Base-by-base conservation (phyloP, 2,888 invertebrate species). In the Drosophila parthenogenetica region DNA sequence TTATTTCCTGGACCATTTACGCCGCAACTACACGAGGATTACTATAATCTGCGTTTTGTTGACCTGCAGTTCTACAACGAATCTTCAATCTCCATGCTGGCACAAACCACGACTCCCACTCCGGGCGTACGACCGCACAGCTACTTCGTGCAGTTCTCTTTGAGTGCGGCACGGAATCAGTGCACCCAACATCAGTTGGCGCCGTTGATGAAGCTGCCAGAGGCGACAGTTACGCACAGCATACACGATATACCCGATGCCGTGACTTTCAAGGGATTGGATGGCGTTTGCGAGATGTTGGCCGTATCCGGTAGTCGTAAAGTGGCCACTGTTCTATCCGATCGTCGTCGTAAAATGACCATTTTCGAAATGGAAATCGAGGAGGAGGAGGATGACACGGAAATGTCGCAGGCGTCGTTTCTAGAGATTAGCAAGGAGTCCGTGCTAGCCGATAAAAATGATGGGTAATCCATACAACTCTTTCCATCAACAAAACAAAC, bases 341-440 rank as follows among this genome's bases (percentile, higher is more conserved):
- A 96, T 79, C 96, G 94, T 82, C 93, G 93, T 58, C 94, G 96
- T 66, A 96, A 97, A 91, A 96, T 98, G 45, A 94, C 97, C 70
- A 94, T 98, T 50, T 97, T 97, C 90, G 97, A 98, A 92, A 98
- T 98, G 95, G 98, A 98, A 93, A 96, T 95, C 0, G 98, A 98
- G 89, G 98, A 97, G 22, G 96, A 96, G 62, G 98, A 98, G 72
- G 98, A 97, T 60, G 96, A 96, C 59, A 96, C 96, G 39, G 94
- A 93, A 80, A 94, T 91, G 84, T 91, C 92, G 2, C 90, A 92
- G 60, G 90, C 91, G 51, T 91, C 91, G 8, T 85, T 91, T 35
- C 53, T 92, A 14, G 92, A 92, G 19, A 91, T 89, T 13, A 92
- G 92, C 78, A 92, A 91, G 58, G 92, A 92, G 29, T 92, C 92